Percentiles rank a stretch among this genome's conserved stretches.
Evolutionary conservation across 2,888 invertebrate genomes (phyloP).

Genomic region (Emmelina monodactyla): DNA sequence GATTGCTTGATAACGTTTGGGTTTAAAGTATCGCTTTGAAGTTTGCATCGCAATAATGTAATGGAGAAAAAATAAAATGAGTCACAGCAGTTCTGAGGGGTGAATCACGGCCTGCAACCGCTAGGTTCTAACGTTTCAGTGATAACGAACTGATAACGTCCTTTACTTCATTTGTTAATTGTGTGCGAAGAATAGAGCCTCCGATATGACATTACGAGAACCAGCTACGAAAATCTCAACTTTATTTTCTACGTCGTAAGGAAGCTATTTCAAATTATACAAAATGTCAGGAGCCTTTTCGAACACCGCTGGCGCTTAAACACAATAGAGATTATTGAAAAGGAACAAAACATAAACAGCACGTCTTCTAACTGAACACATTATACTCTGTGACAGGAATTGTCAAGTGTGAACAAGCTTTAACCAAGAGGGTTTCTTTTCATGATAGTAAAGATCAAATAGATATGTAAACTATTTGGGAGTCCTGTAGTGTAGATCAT

Average conservation of each 20-base stretch:
- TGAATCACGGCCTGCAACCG: slow-evolving; percentile 41
- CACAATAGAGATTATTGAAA: slow-evolving; percentile 31
- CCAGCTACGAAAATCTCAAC: too few species aligned
- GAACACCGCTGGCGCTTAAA: slow-evolving; percentile 40
- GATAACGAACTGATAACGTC: slow-evolving; percentile 35
- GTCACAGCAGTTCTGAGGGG: slow-evolving; percentile 25
- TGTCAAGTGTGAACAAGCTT: too few species aligned
- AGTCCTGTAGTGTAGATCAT: too few species aligned
- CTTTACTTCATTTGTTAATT: slow-evolving; percentile 27
- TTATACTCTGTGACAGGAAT: too few species aligned
- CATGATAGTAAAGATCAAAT: too few species aligned
- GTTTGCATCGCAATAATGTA: slow-evolving; percentile 13
- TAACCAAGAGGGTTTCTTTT: too few species aligned
- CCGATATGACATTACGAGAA: not conserved
- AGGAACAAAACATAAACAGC: slow-evolving; percentile 37
- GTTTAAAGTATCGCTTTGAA: not conserved
- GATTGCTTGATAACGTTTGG: not conserved
- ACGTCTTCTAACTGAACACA: too few species aligned
- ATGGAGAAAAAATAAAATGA: slow-evolving; percentile 23
- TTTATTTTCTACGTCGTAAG: too few species aligned
- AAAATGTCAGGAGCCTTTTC: slow-evolving; percentile 35
- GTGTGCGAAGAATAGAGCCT: slow-evolving; percentile 21
- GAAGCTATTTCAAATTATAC: too few species aligned
- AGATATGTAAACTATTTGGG: too few species aligned
- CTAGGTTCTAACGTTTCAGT: slow-evolving; percentile 38